Evolutionary conservation across 1,140 invertebrate genomes (phyloP).

Genomic region (Galleria mellonella): DNA sequence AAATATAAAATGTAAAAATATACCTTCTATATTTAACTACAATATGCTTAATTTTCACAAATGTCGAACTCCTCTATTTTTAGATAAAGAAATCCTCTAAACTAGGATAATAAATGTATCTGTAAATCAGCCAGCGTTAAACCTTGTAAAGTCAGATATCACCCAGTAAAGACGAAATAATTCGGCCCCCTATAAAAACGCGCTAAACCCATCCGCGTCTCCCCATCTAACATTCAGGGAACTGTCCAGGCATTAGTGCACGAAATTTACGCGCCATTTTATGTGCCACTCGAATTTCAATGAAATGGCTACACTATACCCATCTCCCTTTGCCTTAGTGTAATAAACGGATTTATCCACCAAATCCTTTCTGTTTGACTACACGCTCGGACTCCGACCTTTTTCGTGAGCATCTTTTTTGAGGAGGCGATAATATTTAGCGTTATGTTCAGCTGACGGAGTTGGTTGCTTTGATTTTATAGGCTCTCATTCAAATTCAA

Average conservation of each 20-base stretch:
- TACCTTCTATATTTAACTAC: too few relatives aligned
- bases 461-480: conserved; percentile 12
- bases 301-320: conserved; percentile 34
- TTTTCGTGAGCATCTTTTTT: conserved; percentile 32
- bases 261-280: conserved; percentile 44
- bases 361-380: conserved; percentile 43
- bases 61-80: too few relatives aligned
- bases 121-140: background rate
- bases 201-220: conserved; percentile 8
- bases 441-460: conserved; percentile 27
- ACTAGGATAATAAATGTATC: conserved; percentile 1
- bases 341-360: conserved; percentile 46
- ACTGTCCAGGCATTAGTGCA: conserved; percentile 24
- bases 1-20: too few relatives aligned
- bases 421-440: conserved; percentile 40
- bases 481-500: background rate
- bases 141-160: conserved; percentile 3
- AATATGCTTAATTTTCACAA: too few relatives aligned
- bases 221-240: conserved; percentile 8
- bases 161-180: conserved; percentile 6
- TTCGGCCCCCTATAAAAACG: conserved; percentile 8
- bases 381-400: conserved; percentile 27
- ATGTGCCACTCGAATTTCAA: conserved; percentile 55
- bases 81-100: too few relatives aligned
- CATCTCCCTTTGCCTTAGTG: conserved; percentile 15